Base-by-base conservation (phyloP, 2,113 vertebrate species). In the Podarcis raffonei region DNA sequence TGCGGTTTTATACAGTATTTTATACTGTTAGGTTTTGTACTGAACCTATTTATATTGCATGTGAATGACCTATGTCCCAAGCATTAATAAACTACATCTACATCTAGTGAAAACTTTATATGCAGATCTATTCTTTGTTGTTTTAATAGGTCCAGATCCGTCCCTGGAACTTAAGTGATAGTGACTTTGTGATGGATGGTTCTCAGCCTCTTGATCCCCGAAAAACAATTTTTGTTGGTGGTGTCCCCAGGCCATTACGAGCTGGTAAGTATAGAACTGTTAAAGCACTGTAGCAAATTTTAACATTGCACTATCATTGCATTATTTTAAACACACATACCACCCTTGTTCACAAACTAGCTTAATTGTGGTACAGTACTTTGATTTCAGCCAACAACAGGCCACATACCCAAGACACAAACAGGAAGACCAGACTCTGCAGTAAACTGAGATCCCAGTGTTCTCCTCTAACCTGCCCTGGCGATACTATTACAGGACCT, bases 191-290 rank as follows among this genome's bases (percentile, higher is more conserved):
- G 93, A 99, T 99, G 99, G 99, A 99, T 78, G 99, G 99, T 87
- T 99, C 99, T 13, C 99, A 99, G 94, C 98, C 99, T 0, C 97
- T 99, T 37, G 99, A 99, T 96, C 99, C 99, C 75, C 97, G 99
- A 91, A 99, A 99, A 97, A 99, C 99, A 91, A 99, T 99, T 97
- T 99, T 99, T 97, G 99, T 99, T 94, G 99, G 98, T 83, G 99
- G 99, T 13, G 99, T 99, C 74, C 99, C 99, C 83, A 98, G 99
- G 81, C 99, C 98, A 0, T 95, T 99, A 90, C 97, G 98, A 97
- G 99, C 99, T 94, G 98, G 99, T 99, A 93, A 96, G 96, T 94
- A 83, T 35, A 91, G 89, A 74, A 72, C 30, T 78, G n/a, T 5
- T 77, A 6, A 69, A 35, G 22, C n/a, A 87, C 35, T 42, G 37